These are phyloP conservation scores for Eupithecia subfuscata DNA, from an alignment of 2,888 invertebrate species.

Conservation along the genomic window DNA sequence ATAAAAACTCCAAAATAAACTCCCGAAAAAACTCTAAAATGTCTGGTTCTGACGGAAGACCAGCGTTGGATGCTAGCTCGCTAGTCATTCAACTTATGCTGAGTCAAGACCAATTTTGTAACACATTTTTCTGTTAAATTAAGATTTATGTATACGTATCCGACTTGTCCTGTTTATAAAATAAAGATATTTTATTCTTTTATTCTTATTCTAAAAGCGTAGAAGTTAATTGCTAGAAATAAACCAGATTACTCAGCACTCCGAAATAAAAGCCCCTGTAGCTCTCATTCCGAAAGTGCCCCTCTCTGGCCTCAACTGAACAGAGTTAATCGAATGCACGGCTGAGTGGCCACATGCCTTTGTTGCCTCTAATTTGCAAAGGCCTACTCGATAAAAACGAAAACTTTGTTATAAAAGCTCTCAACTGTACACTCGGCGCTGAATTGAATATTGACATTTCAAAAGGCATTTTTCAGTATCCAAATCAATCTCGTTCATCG, in stretches of 20 bases:
- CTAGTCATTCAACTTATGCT: too few species aligned
- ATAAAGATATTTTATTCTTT: too few species aligned
- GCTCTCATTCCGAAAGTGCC: conserved; percentile 13
- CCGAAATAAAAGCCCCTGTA: background rate
- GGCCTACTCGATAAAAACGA: conserved; percentile 36
- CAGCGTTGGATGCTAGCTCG: too few species aligned
- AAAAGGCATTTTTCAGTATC: background rate
- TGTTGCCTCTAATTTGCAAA: conserved; percentile 39
- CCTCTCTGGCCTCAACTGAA: conserved; percentile 18
- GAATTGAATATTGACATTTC: background rate
- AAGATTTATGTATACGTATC: too few species aligned
- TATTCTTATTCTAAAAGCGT: background rate
- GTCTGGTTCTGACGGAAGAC: too few species aligned
- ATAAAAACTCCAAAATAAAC: background rate
- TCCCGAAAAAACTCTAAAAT: background rate
- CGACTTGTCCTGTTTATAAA: too few species aligned
- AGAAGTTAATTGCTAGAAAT: background rate
- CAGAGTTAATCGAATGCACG: conserved; percentile 50
- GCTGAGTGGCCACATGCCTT: conserved; percentile 46
- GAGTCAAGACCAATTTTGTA: too few species aligned
- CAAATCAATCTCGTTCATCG: background rate
- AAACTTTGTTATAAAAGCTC: conserved; percentile 28
- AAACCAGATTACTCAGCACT: conserved; percentile 1
- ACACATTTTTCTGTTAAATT: too few species aligned
- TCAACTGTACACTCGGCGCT: conserved; percentile 12